Evolutionary conservation across 1,140 invertebrate genomes (phyloP).

Genomic region (Euborellia annulipes): DNA sequence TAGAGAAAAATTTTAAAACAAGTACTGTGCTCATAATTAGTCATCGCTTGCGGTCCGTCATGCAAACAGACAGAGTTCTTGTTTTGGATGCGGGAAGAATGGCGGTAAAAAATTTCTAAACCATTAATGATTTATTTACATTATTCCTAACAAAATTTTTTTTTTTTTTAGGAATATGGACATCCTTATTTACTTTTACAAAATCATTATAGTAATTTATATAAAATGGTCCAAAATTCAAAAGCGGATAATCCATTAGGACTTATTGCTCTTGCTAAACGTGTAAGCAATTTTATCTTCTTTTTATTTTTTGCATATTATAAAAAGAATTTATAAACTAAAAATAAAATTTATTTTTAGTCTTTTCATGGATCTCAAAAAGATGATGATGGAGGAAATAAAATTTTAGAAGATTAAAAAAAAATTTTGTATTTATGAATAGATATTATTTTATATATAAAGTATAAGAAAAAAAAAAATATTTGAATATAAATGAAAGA

Average conservation of each 20-base stretch:
- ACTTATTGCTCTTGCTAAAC: too few species aligned
- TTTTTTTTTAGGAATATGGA: background rate
- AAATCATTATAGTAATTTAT: background rate
- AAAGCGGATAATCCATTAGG: background rate
- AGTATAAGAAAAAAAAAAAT: too few species aligned
- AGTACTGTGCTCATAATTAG: slow-evolving; percentile 37
- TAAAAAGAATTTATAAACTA: background rate
- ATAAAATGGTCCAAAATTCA: background rate
- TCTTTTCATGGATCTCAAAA: too few species aligned
- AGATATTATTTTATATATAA: too few species aligned
- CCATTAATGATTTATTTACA: too few species aligned
- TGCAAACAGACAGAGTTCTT: slow-evolving; percentile 29
- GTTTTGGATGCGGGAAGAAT: slow-evolving; percentile 30
- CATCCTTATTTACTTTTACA: background rate
- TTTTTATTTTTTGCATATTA: too few species aligned
- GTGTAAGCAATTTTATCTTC: too few species aligned
- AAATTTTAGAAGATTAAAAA: too few species aligned
- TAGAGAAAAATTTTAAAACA: slow-evolving; percentile 17
- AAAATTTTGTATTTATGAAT: too few species aligned
- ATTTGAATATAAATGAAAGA: too few species aligned
- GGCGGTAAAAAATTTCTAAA: slow-evolving; percentile 4
- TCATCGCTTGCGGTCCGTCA: slow-evolving; percentile 28
- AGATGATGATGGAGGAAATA: too few species aligned
- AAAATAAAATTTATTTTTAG: background rate
- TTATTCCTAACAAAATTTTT: too few species aligned